phyloP scores from a whole-genome alignment of 2,888 invertebrate species.

The Acanthosepion esculentum region DNA sequence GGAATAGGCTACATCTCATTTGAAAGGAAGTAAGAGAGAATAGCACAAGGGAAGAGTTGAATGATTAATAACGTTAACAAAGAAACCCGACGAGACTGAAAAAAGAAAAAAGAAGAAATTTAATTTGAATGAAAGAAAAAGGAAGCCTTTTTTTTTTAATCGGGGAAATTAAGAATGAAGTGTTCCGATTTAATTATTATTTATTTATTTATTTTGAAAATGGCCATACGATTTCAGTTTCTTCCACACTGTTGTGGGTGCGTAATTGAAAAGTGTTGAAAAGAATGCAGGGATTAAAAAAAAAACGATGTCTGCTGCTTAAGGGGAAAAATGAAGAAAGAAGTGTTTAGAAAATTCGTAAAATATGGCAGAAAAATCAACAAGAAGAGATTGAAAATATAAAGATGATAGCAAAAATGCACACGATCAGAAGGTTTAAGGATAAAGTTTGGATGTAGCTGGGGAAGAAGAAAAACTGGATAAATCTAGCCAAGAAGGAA shows the following conservation, averaged over 20 bases:
- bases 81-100: not conserved
- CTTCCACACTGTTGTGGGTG: not conserved
- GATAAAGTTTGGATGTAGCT: not conserved
- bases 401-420: too few species aligned
- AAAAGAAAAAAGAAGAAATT: not conserved
- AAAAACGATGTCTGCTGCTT: not conserved
- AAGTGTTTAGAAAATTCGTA: not conserved
- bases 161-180: not conserved
- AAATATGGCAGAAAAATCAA: not conserved
- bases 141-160: not conserved
- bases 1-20: not conserved
- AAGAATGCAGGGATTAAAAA: not conserved
- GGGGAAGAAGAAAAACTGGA: not conserved
- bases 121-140: not conserved
- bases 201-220: not conserved
- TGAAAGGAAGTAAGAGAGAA: not conserved
- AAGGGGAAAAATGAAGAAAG: not conserved
- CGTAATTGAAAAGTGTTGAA: not conserved
- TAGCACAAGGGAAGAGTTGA: not conserved
- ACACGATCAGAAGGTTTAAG: not conserved
- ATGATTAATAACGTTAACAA: not conserved
- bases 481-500: not conserved
- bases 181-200: not conserved
- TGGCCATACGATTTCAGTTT: not conserved
- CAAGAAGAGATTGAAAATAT: too few species aligned